phyloP scores from a whole-genome alignment of 2,888 invertebrate genomes.

The Heliconius ethilla region DNA sequence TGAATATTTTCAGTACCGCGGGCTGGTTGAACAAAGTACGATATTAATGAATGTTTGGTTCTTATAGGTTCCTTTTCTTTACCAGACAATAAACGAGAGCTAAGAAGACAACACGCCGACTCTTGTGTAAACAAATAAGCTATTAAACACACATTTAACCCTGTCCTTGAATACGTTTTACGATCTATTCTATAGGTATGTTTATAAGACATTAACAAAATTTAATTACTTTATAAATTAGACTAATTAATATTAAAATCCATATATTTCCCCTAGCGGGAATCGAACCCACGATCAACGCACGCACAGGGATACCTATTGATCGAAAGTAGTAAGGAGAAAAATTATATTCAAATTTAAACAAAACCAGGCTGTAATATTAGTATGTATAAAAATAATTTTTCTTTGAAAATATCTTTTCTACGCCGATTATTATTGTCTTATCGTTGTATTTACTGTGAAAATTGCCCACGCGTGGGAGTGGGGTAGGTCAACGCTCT shows the following conservation, averaged over 20 bases:
- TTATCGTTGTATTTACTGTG: constrained; percentile 6
- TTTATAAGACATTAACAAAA: constrained; percentile 1
- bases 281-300: background rate
- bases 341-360: background rate
- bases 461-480: constrained; percentile 7
- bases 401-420: background rate
- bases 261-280: background rate
- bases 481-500: constrained; percentile 2
- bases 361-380: background rate
- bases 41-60: background rate
- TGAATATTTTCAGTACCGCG: background rate
- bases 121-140: background rate
- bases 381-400: background rate
- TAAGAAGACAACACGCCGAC: background rate
- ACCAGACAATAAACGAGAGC: background rate
- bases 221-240: background rate
- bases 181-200: constrained; percentile 8
- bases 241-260: background rate
- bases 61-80: background rate
- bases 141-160: background rate
- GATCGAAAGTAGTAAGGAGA: background rate
- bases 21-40: no score
- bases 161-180: constrained; percentile 7
- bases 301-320: background rate
- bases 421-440: background rate